Evolutionary conservation across 2,888 invertebrate species (phyloP).

Genomic region (Odontocerum albicorne): DNA sequence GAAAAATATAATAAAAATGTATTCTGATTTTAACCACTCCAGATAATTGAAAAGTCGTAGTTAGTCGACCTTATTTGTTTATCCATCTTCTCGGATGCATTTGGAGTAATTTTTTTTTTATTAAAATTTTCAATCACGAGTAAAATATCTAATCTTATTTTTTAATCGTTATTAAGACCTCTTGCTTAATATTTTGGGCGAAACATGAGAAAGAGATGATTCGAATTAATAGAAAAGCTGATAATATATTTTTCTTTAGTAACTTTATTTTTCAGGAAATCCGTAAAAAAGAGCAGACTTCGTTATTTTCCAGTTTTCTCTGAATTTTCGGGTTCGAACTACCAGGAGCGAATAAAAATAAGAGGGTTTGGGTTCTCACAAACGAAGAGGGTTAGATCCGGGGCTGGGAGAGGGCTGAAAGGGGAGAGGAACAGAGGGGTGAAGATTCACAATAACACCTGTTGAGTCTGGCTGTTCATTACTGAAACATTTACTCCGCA

Average conservation of each 20-base stretch:
- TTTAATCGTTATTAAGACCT: too few species aligned
- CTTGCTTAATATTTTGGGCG: too few species aligned
- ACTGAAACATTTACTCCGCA: background rate
- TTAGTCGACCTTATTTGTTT: too few species aligned
- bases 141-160: too few species aligned
- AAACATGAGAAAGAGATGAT: too few species aligned
- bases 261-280: constrained; percentile 5
- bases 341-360: constrained; percentile 2
- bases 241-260: background rate
- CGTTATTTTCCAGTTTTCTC: background rate
- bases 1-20: too few species aligned
- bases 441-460: constrained; percentile 15
- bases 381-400: constrained; percentile 1
- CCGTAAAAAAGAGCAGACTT: background rate
- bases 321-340: background rate
- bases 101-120: too few species aligned
- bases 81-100: too few species aligned
- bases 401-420: background rate
- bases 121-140: too few species aligned
- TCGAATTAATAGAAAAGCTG: background rate
- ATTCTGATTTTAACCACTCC: too few species aligned
- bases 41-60: too few species aligned
- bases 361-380: background rate
- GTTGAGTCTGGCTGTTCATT: constrained; percentile 22
- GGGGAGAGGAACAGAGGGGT: background rate